Evolutionary conservation across 1,140 invertebrate species (phyloP).

Genomic region (Phthorimaea operculella): DNA sequence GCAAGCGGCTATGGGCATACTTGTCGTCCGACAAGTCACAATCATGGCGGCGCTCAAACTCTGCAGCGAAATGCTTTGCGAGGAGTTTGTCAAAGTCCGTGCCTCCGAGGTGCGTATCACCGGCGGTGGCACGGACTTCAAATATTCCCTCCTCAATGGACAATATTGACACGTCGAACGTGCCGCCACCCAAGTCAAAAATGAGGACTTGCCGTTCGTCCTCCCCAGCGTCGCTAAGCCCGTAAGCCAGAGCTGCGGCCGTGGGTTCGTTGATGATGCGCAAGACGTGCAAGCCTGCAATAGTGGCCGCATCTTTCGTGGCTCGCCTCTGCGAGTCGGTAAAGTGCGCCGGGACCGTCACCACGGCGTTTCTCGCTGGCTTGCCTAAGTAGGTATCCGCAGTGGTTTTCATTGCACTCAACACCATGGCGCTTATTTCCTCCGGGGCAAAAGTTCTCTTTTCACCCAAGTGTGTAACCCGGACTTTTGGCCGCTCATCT

Average conservation of each 20-base stretch:
- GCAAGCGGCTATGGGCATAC: constrained; percentile 88
- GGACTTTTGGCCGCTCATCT: constrained; percentile 86
- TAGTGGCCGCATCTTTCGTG: constrained; percentile 77
- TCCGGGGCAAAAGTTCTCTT: constrained; percentile 91
- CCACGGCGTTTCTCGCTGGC: constrained; percentile 72
- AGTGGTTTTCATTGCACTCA: constrained; percentile 81
- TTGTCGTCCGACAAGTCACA: constrained; percentile 93
- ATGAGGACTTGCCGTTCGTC: constrained; percentile 89
- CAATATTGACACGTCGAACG: constrained; percentile 96
- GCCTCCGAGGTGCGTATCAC: constrained; percentile 97
- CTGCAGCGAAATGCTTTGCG: constrained; percentile 95
- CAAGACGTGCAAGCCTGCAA: constrained; percentile 72
- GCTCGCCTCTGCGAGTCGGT: constrained; percentile 89
- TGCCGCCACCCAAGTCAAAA: constrained; percentile 97
- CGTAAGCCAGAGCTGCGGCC: constrained; percentile 87
- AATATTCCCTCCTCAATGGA: constrained; percentile 96
- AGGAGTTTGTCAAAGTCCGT: constrained; percentile 98
- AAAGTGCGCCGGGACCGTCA: constrained; percentile 89
- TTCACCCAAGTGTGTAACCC: constrained; percentile 92
- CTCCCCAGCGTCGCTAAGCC: constrained; percentile 95
- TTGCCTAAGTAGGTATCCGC: constrained; percentile 79
- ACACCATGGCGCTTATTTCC: constrained; percentile 80
- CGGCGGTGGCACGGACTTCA: constrained; percentile 96
- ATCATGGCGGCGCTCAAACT: constrained; percentile 98
- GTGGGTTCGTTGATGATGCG: constrained; percentile 77